Evolutionary conservation across 2,888 invertebrate genomes (phyloP).

Genomic region (Empis stercorea): DNA sequence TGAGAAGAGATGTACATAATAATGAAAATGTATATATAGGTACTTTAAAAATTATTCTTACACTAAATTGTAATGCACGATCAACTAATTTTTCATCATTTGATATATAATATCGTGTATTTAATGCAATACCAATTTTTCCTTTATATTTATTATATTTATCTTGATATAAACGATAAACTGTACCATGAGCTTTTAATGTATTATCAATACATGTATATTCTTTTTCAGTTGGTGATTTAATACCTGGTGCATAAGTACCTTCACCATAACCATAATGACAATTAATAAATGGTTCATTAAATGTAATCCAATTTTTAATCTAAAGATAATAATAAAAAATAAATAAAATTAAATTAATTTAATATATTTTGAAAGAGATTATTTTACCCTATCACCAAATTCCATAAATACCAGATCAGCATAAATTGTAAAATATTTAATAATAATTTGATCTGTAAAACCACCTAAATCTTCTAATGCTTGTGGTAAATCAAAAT

Average conservation of each 20-base stretch:
- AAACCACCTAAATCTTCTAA: slow-evolving; percentile 43
- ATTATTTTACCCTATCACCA: slow-evolving; percentile 35
- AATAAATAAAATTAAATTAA: background rate
- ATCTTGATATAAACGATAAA: slow-evolving; percentile 34
- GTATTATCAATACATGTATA: slow-evolving; percentile 41
- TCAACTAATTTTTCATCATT: slow-evolving; percentile 16
- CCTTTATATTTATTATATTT: slow-evolving; percentile 27
- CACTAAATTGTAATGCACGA: slow-evolving; percentile 21
- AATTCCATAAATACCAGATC: slow-evolving; percentile 35
- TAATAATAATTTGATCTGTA: slow-evolving; percentile 32
- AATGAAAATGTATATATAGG: no score
- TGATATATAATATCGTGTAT: slow-evolving; percentile 20
- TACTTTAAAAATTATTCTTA: no score
- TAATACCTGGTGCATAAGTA: slow-evolving; percentile 26
- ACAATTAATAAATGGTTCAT: slow-evolving; percentile 40
- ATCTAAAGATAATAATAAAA: slow-evolving; percentile 10
- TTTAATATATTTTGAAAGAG: background rate
- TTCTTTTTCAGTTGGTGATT: slow-evolving; percentile 36
- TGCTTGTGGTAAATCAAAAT: slow-evolving; percentile 42
- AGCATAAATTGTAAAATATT: slow-evolving; percentile 42
- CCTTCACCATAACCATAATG: slow-evolving; percentile 37
- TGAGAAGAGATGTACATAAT: no score
- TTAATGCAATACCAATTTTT: slow-evolving; percentile 23
- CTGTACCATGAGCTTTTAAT: slow-evolving; percentile 41
- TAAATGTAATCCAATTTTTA: slow-evolving; percentile 46